phyloP scores from a whole-genome alignment of 1,140 invertebrate species.

The Phortica variegata region DNA sequence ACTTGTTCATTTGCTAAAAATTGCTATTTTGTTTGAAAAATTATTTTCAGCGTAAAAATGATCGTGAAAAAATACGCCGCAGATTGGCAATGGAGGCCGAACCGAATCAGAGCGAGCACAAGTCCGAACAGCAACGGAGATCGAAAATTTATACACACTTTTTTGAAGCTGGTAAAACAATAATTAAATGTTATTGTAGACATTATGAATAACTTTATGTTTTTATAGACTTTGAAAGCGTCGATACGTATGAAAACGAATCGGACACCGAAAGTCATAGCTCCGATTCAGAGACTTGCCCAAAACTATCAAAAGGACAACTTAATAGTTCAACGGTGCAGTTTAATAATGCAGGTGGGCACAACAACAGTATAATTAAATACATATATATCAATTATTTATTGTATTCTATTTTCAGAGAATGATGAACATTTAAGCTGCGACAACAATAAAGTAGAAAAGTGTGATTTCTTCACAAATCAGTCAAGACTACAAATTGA shows the following conservation, averaged over 20 bases:
- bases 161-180: too few species aligned
- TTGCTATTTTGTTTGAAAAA: not conserved
- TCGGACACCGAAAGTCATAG: constrained; percentile 77
- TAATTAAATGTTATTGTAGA: too few species aligned
- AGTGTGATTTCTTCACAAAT: constrained; percentile 76
- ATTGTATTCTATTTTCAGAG: constrained; percentile 9
- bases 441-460: constrained; percentile 44
- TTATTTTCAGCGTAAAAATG: not conserved
- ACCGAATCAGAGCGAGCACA: not conserved
- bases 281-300: constrained; percentile 66
- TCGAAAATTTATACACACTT: too few species aligned
- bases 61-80: constrained; percentile 3
- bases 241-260: constrained; percentile 81
- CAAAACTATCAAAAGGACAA: constrained; percentile 32
- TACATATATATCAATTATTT: too few species aligned
- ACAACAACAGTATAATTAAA: constrained; percentile 14
- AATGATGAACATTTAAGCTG: constrained; percentile 7
- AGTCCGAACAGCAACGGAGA: too few species aligned
- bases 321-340: constrained; percentile 13
- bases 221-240: too few species aligned
- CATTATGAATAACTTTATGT: too few species aligned
- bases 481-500: constrained; percentile 86
- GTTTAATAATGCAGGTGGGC: constrained; percentile 15
- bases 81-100: constrained; percentile 5
- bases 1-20: not conserved